Base-by-base conservation (phyloP, 2,888 invertebrate species). In the Hartigia nigra region DNA sequence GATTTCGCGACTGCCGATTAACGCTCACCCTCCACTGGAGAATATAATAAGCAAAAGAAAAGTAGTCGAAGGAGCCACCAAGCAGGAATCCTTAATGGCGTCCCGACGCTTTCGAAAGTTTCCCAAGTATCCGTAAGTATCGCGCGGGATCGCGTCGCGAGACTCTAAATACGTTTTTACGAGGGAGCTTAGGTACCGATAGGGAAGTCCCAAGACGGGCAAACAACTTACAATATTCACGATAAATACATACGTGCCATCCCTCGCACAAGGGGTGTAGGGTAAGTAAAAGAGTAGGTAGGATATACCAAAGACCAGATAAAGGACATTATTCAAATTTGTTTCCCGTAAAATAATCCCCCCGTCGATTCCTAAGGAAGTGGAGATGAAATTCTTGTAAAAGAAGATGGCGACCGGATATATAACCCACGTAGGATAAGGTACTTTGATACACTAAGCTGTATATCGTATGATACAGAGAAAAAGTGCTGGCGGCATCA, bases 281-380 rank as follows among this genome's bases (percentile, higher is more conserved):
- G 72, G 74, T 78, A 75, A 34, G 79, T 76, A 86, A 79, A 82
- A 81, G 31, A 76, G 79, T 77, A 78, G 74, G 82, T 76, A n/a
- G n/a, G 75, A 75, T 31, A 37, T 34, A 74, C 31, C 55, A 14
- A 5, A 84, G 81, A 82, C 87, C 32, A 87, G 90, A 91, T 90
- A 91, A 90, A 90, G 86, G 87, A 88, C 88, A 89, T 91, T 90
- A 90, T 90, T 90, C 89, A 91, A 90, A 90, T 90, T 87, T 87
- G 76, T 81, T 83, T 82, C 82, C 77, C 80, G 85, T 85, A 86
- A 88, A 88, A 89, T 87, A 86, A 82, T 81, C 78, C 78, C 79
- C 74, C 70, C 72, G 80, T 23, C 9, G 55, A 55, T 55, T 55
- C 55, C 55, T 2, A 23, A 55, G 55, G 23, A 23, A 39, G 39